Conservation (phyloP, 1,140 invertebrate genomes). For the Daktulosphaira vitifoliae region DNA sequence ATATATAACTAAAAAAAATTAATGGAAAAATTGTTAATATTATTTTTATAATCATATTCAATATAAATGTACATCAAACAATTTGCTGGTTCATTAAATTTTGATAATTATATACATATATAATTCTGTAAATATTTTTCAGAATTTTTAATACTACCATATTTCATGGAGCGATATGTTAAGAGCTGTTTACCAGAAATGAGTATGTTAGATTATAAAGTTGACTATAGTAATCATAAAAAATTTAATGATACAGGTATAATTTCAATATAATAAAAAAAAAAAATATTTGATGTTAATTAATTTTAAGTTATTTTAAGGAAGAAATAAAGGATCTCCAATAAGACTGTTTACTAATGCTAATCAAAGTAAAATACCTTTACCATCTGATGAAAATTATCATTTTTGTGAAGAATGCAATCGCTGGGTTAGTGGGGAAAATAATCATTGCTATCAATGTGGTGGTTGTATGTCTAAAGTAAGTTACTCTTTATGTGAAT, state of each 20-base stretch:
- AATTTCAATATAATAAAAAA: too few relatives aligned
- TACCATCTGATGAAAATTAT: constrained; percentile 60
- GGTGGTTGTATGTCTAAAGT: constrained; percentile 64
- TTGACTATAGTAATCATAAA: constrained; percentile 52
- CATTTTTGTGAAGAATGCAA: constrained; percentile 63
- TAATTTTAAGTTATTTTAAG: constrained; percentile 2
- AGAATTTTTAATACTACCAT: constrained; percentile 73
- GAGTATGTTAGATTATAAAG: constrained; percentile 73
- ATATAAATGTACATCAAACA: too few relatives aligned
- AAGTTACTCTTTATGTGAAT: neutral
- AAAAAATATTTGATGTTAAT: neutral
- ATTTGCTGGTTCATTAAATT: too few relatives aligned
- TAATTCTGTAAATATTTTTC: too few relatives aligned
- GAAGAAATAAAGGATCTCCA: constrained; percentile 57
- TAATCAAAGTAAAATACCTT: constrained; percentile 45
- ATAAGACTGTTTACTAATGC: constrained; percentile 80
- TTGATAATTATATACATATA: too few relatives aligned
- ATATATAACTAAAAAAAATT: too few relatives aligned
- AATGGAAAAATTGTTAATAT: too few relatives aligned
- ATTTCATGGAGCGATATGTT: constrained; percentile 74
- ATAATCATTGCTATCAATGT: constrained; percentile 67
- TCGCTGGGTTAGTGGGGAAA: constrained; percentile 58
- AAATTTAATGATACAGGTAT: constrained; percentile 39
- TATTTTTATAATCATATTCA: too few relatives aligned
- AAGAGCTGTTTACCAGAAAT: constrained; percentile 57